Conservation (phyloP, 2,113 vertebrate genomes). For the Hemiprocne comata region DNA sequence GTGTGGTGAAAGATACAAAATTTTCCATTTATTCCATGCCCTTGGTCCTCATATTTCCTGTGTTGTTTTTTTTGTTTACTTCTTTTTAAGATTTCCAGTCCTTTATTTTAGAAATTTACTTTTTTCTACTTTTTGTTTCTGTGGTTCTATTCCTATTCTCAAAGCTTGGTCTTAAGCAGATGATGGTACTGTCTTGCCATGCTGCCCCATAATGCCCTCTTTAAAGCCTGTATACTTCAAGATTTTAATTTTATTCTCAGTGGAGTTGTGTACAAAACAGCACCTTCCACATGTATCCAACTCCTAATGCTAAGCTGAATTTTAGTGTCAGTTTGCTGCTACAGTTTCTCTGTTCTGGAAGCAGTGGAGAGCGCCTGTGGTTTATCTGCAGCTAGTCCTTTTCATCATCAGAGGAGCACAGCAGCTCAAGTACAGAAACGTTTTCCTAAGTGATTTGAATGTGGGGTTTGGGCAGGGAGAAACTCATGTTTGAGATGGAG, state of each 20-base stretch:
- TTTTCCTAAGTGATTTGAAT: neutral
- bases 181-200: neutral
- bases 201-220: neutral
- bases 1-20: neutral
- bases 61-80: neutral
- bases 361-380: neutral
- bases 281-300: rapidly evolving
- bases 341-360: neutral
- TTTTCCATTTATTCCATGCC: neutral
- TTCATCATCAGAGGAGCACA: neutral
- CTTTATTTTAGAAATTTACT: neutral
- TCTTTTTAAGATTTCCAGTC: neutral
- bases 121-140: neutral
- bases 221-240: neutral
- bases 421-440: neutral
- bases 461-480: neutral
- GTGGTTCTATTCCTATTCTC: neutral
- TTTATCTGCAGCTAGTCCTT: neutral
- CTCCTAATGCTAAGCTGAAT: neutral
- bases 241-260: neutral
- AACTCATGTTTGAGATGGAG: neutral
- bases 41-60: neutral
- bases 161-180: neutral
- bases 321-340: neutral
- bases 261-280: rapidly evolving